Conservation (phyloP, 2,888 invertebrate genomes). For the Agrilus mali region DNA sequence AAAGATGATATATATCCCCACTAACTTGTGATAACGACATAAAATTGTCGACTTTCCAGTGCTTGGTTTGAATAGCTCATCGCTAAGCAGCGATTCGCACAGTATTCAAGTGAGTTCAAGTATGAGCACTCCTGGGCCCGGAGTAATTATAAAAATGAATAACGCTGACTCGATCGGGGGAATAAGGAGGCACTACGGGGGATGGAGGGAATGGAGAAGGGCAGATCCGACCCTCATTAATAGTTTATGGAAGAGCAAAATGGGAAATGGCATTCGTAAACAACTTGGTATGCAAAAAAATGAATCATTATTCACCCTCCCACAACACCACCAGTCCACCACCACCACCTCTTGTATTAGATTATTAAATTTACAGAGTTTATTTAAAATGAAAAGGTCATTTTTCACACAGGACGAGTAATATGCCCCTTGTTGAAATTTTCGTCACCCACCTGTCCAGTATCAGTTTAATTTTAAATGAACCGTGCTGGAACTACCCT, state of each 20-base stretch:
- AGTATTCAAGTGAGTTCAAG: conserved; percentile 34
- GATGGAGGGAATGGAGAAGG: conserved; percentile 59
- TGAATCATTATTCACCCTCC: too few relatives aligned
- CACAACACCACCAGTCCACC: too few relatives aligned
- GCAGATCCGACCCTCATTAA: conserved; percentile 61
- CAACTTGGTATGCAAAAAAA: conserved; percentile 45
- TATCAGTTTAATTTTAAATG: not conserved
- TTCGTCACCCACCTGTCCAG: not conserved
- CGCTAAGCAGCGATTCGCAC: conserved; percentile 45
- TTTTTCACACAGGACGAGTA: too few relatives aligned
- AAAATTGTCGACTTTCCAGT: conserved; percentile 21
- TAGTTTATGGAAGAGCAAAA: conserved; percentile 61
- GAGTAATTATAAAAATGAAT: conserved; percentile 36
- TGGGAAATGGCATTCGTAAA: conserved; percentile 56
- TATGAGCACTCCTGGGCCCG: conserved; percentile 35
- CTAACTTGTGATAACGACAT: conserved; percentile 8
- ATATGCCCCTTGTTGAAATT: too few relatives aligned
- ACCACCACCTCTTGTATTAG: too few relatives aligned
- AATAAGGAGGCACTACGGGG: conserved; percentile 40
- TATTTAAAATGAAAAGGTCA: too few relatives aligned
- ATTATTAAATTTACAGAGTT: not conserved
- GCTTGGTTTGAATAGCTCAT: conserved; percentile 37
- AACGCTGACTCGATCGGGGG: conserved; percentile 43
- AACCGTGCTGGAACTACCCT: not conserved
- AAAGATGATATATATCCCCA: conserved; percentile 5